These are phyloP conservation scores for Phrynosoma platyrhinos DNA, from an alignment of 2,113 vertebrate genomes.

Conservation along the genomic window DNA sequence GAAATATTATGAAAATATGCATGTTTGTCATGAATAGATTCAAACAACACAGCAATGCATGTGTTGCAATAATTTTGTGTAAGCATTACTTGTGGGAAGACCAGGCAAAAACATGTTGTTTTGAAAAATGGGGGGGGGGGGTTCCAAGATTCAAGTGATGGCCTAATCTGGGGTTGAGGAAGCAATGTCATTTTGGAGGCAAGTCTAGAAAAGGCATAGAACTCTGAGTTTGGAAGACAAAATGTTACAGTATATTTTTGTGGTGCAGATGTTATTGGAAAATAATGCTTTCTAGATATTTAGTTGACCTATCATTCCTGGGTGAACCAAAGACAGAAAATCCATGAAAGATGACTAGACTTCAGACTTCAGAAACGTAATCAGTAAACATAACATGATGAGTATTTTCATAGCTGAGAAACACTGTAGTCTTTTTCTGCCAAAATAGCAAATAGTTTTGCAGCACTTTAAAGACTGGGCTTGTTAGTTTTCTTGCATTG, in stretches of 20 bases:
- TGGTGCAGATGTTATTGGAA: background rate
- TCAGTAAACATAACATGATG: background rate
- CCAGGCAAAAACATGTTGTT: background rate
- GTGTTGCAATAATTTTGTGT: background rate
- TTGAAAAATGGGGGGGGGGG: background rate
- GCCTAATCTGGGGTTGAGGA: background rate
- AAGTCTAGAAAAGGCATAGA: background rate
- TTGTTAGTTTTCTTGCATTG: too few relatives aligned
- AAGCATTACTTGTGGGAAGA: background rate
- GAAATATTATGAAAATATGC: background rate
- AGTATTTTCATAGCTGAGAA: background rate
- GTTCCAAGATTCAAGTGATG: background rate
- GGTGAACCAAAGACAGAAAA: background rate
- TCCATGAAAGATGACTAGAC: background rate
- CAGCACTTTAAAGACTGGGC: background rate
- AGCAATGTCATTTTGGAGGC: background rate
- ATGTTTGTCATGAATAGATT: background rate
- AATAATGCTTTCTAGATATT: background rate
- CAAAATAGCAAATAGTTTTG: background rate
- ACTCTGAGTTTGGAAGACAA: background rate
- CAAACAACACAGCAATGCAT: background rate
- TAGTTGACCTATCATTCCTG: background rate
- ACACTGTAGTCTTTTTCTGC: background rate
- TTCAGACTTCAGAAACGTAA: background rate
- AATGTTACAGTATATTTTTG: background rate